Conservation (phyloP, 2,888 invertebrate species). For the Phymatocera aterrima region DNA sequence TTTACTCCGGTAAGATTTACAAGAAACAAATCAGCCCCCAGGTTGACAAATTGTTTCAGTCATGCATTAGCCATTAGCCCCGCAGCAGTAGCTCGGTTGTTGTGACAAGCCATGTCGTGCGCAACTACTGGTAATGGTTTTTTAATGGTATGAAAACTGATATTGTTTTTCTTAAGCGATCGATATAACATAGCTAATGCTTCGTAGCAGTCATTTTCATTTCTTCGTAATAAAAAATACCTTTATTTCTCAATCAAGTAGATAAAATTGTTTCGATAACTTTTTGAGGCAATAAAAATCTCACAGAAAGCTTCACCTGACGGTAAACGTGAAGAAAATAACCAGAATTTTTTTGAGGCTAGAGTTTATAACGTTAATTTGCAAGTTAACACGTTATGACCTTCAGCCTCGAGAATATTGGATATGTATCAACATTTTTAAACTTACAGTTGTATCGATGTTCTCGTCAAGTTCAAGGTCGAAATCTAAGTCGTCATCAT, state of each 20-base stretch:
- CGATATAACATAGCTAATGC: not conserved
- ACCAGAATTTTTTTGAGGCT: no score
- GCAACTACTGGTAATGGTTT: constrained; percentile 41
- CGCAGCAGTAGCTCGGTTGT: not conserved
- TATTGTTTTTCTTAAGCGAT: not conserved
- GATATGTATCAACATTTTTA: no score
- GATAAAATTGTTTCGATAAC: no score
- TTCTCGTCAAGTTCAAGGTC: constrained; percentile 91
- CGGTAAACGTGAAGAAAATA: no score
- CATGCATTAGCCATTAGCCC: constrained; percentile 46
- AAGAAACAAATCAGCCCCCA: constrained; percentile 44
- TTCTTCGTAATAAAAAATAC: not conserved
- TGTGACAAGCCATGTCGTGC: constrained; percentile 42
- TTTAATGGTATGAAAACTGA: constrained; percentile 40
- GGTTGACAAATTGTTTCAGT: constrained; percentile 49
- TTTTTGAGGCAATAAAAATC: no score
- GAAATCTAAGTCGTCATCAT: constrained; percentile 86
- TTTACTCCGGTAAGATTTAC: constrained; percentile 47
- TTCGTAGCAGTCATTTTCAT: not conserved
- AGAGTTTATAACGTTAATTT: no score
- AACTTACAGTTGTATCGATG: constrained; percentile 84
- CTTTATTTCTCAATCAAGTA: no score
- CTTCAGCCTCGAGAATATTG: no score
- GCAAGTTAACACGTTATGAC: no score
- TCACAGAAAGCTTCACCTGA: no score